These are phyloP conservation scores for Mylabris sibirica DNA, from an alignment of 2,888 invertebrate genomes.

Conservation along the genomic window DNA sequence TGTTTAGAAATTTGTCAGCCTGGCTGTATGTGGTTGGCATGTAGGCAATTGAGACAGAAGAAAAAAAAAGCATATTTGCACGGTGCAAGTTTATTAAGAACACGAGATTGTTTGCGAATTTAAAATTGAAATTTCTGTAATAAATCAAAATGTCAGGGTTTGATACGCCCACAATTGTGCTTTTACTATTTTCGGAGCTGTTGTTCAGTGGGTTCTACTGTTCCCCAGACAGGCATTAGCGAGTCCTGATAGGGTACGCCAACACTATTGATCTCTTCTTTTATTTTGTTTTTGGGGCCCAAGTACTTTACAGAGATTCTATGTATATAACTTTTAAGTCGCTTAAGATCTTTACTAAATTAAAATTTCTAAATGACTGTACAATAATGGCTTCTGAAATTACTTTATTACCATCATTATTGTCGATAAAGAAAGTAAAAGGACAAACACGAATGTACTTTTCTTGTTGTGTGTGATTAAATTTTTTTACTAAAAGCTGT, in stretches of 20 bases:
- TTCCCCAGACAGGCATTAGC: slow-evolving; percentile 39
- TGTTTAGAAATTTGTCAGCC: slow-evolving; percentile 3
- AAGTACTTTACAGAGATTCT: not conserved
- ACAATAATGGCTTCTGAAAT: not conserved
- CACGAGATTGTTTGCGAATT: slow-evolving; percentile 40
- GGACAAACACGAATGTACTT: not conserved
- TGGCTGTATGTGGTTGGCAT: slow-evolving; percentile 19
- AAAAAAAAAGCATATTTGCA: slow-evolving; percentile 20
- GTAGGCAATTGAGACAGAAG: slow-evolving; percentile 22
- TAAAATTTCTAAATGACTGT: not conserved
- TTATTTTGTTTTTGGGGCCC: slow-evolving; percentile 22
- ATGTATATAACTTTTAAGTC: not conserved
- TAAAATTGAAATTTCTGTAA: slow-evolving; percentile 52
- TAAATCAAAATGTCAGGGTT: slow-evolving; percentile 51
- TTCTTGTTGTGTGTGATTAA: not conserved
- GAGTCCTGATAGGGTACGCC: slow-evolving; percentile 30
- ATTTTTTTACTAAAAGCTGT: not conserved
- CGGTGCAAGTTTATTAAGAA: slow-evolving; percentile 26
- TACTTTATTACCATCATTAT: not conserved
- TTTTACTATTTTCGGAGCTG: slow-evolving; percentile 45
- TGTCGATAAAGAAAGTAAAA: not conserved
- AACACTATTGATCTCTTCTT: slow-evolving; percentile 35
- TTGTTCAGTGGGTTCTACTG: slow-evolving; percentile 34
- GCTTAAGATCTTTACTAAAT: not conserved
- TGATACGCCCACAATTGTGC: slow-evolving; percentile 46